A percentile compares a stretch with the other conserved stretches of the same genome.
phyloP scores from a whole-genome alignment of 1,140 invertebrate species.

The Drosophila chauvacae region DNA sequence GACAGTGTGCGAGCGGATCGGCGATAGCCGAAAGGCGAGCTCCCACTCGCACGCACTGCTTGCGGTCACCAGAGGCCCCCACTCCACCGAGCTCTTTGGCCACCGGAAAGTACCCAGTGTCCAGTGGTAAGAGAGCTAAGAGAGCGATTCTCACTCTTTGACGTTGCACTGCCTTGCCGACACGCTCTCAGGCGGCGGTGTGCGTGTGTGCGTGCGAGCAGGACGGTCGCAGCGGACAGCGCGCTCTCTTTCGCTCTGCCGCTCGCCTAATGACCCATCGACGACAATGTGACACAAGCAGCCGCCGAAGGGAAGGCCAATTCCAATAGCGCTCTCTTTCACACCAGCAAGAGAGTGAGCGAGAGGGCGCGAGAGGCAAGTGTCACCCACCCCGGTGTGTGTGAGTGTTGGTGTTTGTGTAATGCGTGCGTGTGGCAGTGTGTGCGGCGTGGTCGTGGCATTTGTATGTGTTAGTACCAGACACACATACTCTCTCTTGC shows the following conservation, averaged over 20 bases:
- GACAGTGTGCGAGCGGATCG: constrained; percentile 64
- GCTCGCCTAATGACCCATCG: constrained; percentile 67
- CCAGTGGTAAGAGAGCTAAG: constrained; percentile 26
- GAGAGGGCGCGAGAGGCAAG: constrained; percentile 51
- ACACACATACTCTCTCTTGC: too few species aligned
- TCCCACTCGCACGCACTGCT: constrained; percentile 32
- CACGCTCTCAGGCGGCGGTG: constrained; percentile 14
- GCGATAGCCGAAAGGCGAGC: constrained; percentile 38
- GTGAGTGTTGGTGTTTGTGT: constrained; percentile 8
- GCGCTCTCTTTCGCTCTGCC: constrained; percentile 29
- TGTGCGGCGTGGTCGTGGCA: constrained; percentile 31
- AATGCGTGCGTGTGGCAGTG: constrained; percentile 37
- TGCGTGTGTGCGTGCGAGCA: constrained; percentile 24
- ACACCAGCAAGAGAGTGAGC: constrained; percentile 15
- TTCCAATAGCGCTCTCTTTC: constrained; percentile 55
- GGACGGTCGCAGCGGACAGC: constrained; percentile 7
- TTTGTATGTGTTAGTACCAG: constrained; percentile 15
- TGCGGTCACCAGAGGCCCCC: constrained; percentile 2
- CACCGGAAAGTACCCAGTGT: constrained; percentile 1
- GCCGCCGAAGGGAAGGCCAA: constrained; percentile 62
- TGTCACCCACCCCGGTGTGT: constrained; percentile 69
- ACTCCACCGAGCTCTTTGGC: neutral
- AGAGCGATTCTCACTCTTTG: constrained; percentile 34
- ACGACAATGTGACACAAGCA: constrained; percentile 76
- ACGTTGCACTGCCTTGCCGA: constrained; percentile 66